A percentile compares a stretch with the other conserved stretches of the same genome.
Evolutionary conservation across 2,113 vertebrate species (phyloP).

Genomic region (Trachemys scripta): DNA sequence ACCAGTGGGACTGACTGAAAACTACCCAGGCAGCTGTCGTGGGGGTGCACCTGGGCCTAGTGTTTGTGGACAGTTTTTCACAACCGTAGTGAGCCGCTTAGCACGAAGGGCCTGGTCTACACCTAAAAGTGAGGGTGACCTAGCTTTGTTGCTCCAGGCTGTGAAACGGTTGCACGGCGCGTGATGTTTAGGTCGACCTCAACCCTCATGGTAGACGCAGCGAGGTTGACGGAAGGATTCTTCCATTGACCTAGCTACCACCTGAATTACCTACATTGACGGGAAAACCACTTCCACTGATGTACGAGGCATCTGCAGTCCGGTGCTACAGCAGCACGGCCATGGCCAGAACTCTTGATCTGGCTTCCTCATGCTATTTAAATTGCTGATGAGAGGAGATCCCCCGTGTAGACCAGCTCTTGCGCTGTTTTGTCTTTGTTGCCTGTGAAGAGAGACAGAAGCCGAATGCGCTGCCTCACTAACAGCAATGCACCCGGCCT

Average conservation of each 20-base stretch:
- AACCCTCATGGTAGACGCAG: neutral
- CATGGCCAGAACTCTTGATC: neutral
- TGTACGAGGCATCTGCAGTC: neutral
- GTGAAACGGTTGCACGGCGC: neutral
- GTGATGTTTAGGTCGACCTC: neutral
- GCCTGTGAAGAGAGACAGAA: neutral
- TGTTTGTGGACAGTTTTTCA: neutral
- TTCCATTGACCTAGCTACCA: neutral
- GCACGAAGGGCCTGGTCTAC: neutral
- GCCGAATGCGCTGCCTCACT: neutral
- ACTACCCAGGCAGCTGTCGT: neutral
- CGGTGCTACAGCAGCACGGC: no score
- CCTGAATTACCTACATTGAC: neutral
- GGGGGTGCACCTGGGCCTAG: neutral
- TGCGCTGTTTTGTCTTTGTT: neutral
- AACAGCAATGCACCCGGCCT: neutral
- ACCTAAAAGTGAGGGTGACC: neutral
- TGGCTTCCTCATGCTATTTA: neutral
- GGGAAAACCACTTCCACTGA: neutral
- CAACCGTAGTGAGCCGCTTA: neutral
- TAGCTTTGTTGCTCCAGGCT: neutral
- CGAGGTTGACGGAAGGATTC: neutral
- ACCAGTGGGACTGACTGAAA: neutral
- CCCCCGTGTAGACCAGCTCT: neutral
- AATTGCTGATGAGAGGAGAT: neutral